Base-by-base conservation (phyloP, 2,888 invertebrate species). In the Tillus elongatus region DNA sequence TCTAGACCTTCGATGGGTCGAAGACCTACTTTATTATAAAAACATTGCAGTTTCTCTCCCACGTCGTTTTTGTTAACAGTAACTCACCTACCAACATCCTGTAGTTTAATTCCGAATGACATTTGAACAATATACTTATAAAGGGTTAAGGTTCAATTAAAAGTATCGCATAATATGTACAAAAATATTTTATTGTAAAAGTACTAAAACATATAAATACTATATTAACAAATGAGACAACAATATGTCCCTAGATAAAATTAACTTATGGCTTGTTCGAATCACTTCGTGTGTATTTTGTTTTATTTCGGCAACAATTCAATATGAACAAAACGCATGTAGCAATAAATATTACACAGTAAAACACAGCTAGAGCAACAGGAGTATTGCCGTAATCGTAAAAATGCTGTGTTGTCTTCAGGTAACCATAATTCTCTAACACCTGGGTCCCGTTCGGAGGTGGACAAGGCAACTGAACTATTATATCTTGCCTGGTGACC, bases 401-500 rank as follows among this genome's bases (percentile, higher is more conserved):
- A 37, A 71, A 68, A 42, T 74, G 67, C 50, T 73, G 66, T 45
- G 71, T 67, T 10, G 71, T 59, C 35, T 70, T 60, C 39, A 75
- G 54, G 48, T 67, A 68, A 3, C 63, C 63, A 46, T 63, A 72
- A 49, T 70, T 71, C 36, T 72, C 67, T 39, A 82, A 67, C 32
- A 77, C 74, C 65, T 79, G 78, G 0, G 80, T 79, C 26, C 87
- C 87, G 57, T 88, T 85, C 1, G 84, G 83, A 2, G 80, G 76
- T 3, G 85, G 84, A 57, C 88, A 88, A 10, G 83, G 77, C 27
- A 82, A 76, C 58, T 87, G 85, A 15, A 88, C 82, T 54, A 91
- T 90, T 45, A 87, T 88, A 56, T 88, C 88, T 64, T 85, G 85
- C 53, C 83, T 81, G 53, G 87, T 84, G 43, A 87, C 79, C 75